Evolutionary conservation across 2,113 vertebrate genomes (phyloP).

Genomic region (Phasianus colchicus): DNA sequence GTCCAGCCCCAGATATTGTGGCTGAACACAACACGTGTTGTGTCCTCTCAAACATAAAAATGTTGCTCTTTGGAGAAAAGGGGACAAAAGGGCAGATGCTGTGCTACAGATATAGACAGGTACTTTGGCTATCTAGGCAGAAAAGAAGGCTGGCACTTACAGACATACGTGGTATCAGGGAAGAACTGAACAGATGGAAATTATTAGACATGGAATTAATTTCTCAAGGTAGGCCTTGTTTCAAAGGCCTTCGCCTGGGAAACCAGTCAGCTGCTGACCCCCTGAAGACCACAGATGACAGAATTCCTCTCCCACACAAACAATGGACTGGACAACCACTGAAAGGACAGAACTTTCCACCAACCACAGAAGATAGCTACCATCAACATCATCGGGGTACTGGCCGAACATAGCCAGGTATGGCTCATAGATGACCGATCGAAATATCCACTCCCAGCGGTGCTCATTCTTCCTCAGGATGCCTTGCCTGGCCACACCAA

Average conservation of each 20-base stretch:
- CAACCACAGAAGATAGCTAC: conserved; percentile 38
- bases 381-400: conserved; percentile 82
- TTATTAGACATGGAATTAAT: neutral
- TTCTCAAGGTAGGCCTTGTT: neutral
- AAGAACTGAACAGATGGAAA: neutral
- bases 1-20: neutral
- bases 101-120: neutral
- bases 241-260: neutral
- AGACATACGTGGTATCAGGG: neutral
- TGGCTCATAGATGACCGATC: conserved; percentile 83
- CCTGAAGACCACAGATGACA: neutral
- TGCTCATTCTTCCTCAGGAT: conserved; percentile 83
- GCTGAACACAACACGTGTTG: neutral
- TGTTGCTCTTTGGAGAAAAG: neutral
- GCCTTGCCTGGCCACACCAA: conserved; percentile 83
- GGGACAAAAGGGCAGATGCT: neutral
- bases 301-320: neutral
- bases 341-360: neutral
- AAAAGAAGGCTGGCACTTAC: too few species aligned
- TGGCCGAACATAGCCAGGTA: conserved; percentile 87
- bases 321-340: neutral
- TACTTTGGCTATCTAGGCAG: neutral
- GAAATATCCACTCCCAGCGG: conserved; percentile 85
- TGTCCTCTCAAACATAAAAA: neutral
- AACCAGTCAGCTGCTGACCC: neutral